phyloP scores from a whole-genome alignment of 2,113 vertebrate genomes.

The Conger conger region DNA sequence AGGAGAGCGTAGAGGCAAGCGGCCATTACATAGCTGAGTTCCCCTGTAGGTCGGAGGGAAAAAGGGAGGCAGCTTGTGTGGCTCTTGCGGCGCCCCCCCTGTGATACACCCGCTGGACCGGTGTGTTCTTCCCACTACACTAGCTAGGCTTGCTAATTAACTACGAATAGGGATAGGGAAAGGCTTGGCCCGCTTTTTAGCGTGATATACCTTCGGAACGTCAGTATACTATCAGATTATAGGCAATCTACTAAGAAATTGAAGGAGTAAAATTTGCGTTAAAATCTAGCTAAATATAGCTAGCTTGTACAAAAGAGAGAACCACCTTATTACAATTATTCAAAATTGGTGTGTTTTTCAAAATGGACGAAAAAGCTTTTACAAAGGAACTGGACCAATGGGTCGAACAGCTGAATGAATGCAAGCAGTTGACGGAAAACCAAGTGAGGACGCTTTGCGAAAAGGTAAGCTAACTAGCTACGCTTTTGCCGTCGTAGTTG shows the following conservation, averaged over 20 bases:
- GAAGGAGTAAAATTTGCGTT: background rate
- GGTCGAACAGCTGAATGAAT: constrained; percentile 76
- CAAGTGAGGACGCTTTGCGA: constrained; percentile 73
- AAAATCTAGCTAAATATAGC: constrained; percentile 14
- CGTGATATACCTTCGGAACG: background rate
- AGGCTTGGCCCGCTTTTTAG: background rate
- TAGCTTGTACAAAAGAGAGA: constrained; percentile 2
- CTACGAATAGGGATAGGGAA: background rate
- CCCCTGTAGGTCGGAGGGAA: constrained; percentile 49
- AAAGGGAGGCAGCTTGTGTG: constrained; percentile 19
- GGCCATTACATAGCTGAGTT: constrained; percentile 57
- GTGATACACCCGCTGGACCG: constrained; percentile 8
- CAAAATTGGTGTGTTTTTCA: constrained; percentile 6
- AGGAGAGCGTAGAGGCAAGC: constrained; percentile 36
- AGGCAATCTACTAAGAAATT: background rate
- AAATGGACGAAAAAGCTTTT: constrained; percentile 74
- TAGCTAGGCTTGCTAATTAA: background rate
- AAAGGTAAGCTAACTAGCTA: constrained; percentile 58
- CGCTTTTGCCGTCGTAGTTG: too few species aligned
- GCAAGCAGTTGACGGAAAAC: constrained; percentile 73
- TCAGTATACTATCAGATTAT: background rate
- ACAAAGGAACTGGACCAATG: constrained; percentile 75
- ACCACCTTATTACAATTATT: background rate
- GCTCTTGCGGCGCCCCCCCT: background rate
- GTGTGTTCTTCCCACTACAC: background rate